A percentile compares a stretch with the other conserved stretches of the same genome.
phyloP scores from a whole-genome alignment of 2,797 vertebrate species.

The Epinephelus awoara region DNA sequence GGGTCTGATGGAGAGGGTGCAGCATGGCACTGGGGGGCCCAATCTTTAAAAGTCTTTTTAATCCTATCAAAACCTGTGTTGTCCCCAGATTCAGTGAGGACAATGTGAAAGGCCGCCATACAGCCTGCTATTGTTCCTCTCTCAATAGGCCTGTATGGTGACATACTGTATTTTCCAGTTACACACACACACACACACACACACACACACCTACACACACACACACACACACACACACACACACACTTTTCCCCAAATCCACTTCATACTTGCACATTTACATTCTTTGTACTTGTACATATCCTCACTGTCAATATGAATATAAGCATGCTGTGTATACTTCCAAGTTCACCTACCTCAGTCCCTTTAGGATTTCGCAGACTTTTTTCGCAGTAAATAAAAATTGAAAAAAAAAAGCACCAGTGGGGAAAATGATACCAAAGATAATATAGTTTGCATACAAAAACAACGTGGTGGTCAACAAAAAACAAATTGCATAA shows the following conservation, averaged over 20 bases:
- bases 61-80: constrained; percentile 39
- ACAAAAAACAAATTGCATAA: no score
- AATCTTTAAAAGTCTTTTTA: constrained; percentile 17
- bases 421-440: no score
- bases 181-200: background rate
- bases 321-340: no score
- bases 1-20: constrained; percentile 16
- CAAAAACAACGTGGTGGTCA: no score
- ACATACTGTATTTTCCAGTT: background rate
- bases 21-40: background rate
- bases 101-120: background rate
- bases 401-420: no score
- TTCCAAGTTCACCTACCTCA: no score
- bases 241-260: background rate
- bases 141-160: background rate
- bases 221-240: background rate
- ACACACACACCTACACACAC: background rate
- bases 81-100: background rate
- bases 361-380: no score
- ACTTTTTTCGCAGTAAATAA: no score
- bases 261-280: background rate
- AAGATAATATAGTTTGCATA: no score
- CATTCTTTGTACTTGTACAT: no score
- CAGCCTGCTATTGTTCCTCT: background rate
- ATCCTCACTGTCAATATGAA: no score